A percentile compares a stretch with the other conserved stretches of the same genome.
Evolutionary conservation across 2,797 vertebrate genomes (phyloP).

Genomic region (Sebastes vulpes): DNA sequence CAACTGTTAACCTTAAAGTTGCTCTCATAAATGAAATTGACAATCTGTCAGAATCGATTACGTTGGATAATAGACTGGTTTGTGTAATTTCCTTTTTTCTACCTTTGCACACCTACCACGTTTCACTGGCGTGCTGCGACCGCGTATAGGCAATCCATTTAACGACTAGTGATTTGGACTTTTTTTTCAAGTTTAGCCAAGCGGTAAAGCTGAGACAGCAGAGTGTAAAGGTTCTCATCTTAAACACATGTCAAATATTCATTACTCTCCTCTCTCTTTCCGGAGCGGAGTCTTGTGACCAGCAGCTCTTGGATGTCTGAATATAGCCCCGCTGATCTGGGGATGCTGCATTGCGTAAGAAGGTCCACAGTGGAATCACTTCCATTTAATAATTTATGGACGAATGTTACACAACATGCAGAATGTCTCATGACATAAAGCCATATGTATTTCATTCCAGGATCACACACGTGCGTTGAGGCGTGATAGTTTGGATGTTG

Average conservation of each 20-base stretch:
- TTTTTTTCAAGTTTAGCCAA: conserved; percentile 27
- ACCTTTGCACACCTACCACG: conserved; percentile 34
- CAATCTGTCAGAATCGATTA: conserved; percentile 69
- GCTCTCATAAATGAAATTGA: conserved; percentile 77
- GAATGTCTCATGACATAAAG: background rate
- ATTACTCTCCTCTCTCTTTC: conserved; percentile 7
- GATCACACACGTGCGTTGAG: background rate
- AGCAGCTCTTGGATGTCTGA: conserved; percentile 29
- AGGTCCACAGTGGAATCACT: conserved; percentile 52
- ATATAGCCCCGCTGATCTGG: conserved; percentile 44
- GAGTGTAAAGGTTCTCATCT: conserved; percentile 45
- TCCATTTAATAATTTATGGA: conserved; percentile 64
- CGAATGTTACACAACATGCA: conserved; percentile 64
- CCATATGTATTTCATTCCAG: background rate
- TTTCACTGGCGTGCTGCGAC: background rate
- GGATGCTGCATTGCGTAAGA: conserved; percentile 55
- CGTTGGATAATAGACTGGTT: conserved; percentile 36
- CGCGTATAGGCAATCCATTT: conserved; percentile 15
- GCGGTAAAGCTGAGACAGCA: conserved; percentile 53
- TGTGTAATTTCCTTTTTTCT: conserved; percentile 53
- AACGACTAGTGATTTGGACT: conserved; percentile 43
- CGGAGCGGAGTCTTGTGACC: conserved; percentile 18
- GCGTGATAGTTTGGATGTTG: background rate
- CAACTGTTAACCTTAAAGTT: conserved; percentile 80
- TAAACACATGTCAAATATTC: conserved; percentile 60